Evolutionary conservation across 2,797 vertebrate species (phyloP).

Genomic region (Anolis apletophallus): DNA sequence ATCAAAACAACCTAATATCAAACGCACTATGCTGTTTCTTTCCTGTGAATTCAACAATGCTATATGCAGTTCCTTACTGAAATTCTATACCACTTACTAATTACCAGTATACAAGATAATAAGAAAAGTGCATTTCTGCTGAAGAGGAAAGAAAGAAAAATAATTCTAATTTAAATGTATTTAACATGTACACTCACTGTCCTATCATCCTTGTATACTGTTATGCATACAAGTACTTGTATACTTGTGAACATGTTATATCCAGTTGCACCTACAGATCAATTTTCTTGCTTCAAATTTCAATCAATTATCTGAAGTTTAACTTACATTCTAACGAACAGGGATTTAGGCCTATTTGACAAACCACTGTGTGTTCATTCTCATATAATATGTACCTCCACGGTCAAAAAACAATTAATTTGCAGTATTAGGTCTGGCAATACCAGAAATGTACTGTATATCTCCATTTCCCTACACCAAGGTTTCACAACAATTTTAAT

Average conservation of each 20-base stretch:
- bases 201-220: too few relatives aligned
- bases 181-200: neutral
- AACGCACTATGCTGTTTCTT: neutral
- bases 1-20: neutral
- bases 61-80: neutral
- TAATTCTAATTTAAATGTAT: neutral
- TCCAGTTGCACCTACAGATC: neutral
- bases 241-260: neutral
- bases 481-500: constrained; percentile 59
- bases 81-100: neutral
- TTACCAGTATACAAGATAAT: constrained; percentile 26
- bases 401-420: constrained; percentile 69
- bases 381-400: constrained; percentile 39
- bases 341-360: constrained; percentile 52
- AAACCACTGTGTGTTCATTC: constrained; percentile 45
- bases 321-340: constrained; percentile 27
- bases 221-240: too few relatives aligned
- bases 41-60: neutral
- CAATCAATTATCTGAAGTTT: constrained; percentile 19
- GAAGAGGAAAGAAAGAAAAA: constrained; percentile 4
- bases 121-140: neutral
- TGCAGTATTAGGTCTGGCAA: constrained; percentile 66
- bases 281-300: constrained; percentile 42
- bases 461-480: constrained; percentile 63
- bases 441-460: constrained; percentile 60